Evolutionary conservation across 2,113 vertebrate genomes (phyloP).

Genomic region (Xiphophorus couchianus): DNA sequence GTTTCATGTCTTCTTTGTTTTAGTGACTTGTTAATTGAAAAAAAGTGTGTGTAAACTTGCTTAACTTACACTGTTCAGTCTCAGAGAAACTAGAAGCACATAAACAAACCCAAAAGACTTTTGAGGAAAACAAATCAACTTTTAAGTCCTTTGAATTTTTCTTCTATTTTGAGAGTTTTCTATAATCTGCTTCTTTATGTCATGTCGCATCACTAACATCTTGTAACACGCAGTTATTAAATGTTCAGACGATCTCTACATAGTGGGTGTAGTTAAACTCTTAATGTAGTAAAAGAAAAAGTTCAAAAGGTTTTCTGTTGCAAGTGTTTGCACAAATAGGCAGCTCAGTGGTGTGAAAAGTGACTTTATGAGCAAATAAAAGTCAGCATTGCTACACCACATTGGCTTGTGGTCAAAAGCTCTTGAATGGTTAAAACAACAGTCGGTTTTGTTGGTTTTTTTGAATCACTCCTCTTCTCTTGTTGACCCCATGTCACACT

Average conservation of each 20-base stretch:
- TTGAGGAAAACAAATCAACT: background rate
- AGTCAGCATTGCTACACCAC: constrained; percentile 51
- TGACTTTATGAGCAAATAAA: constrained; percentile 72
- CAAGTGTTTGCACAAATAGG: constrained; percentile 47
- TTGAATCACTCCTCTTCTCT: constrained; percentile 50
- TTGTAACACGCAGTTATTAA: too few relatives aligned
- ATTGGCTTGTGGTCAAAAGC: constrained; percentile 59
- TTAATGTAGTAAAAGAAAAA: constrained; percentile 26
- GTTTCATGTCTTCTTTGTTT: too few relatives aligned
- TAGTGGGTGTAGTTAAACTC: constrained; percentile 1
- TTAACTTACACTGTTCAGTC: background rate
- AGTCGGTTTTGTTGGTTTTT: constrained; percentile 57
- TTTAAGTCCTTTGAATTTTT: background rate
- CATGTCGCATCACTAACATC: background rate
- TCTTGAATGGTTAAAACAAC: constrained; percentile 64
- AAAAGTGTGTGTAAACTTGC: background rate
- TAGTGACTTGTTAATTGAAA: background rate
- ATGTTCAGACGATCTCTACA: background rate
- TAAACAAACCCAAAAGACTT: background rate
- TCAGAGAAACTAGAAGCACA: background rate
- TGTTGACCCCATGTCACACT: constrained; percentile 44
- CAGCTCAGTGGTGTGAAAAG: constrained; percentile 58
- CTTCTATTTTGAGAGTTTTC: background rate
- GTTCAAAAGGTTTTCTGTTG: constrained; percentile 30
- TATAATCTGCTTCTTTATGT: background rate